Conservation (phyloP, 1,140 invertebrate species). For the Diabrotica virgifera region DNA sequence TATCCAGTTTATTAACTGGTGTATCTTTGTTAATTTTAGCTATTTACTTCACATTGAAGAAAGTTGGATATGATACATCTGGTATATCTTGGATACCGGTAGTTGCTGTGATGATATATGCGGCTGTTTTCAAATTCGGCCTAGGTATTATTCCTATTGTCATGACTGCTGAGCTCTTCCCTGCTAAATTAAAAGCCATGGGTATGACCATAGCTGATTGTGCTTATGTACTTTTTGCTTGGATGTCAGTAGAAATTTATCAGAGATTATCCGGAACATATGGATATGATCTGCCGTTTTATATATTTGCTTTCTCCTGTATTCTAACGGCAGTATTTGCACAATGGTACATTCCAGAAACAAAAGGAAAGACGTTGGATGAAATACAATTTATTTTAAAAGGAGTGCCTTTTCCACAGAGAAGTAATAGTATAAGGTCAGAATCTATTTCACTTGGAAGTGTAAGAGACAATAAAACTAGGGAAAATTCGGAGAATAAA, state of each 20-base stretch:
- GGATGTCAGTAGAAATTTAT: slow-evolving; percentile 67
- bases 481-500: too few relatives aligned
- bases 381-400: slow-evolving; percentile 58
- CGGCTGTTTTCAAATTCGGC: slow-evolving; percentile 36
- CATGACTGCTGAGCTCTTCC: slow-evolving; percentile 67
- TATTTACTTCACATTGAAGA: slow-evolving; percentile 38
- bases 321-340: slow-evolving; percentile 59
- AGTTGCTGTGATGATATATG: slow-evolving; percentile 34
- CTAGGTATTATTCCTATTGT: slow-evolving; percentile 65
- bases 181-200: slow-evolving; percentile 56
- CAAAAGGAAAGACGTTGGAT: slow-evolving; percentile 72
- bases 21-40: slow-evolving; percentile 28
- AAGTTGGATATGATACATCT: slow-evolving; percentile 18
- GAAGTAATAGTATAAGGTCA: slow-evolving; percentile 11
- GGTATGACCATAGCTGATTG: slow-evolving; percentile 41
- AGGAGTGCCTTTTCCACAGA: slow-evolving; percentile 20
- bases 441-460: neutral
- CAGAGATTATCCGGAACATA: slow-evolving; percentile 49
- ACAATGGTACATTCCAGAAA: slow-evolving; percentile 67
- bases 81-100: slow-evolving; percentile 33
- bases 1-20: slow-evolving; percentile 32
- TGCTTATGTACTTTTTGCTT: slow-evolving; percentile 49
- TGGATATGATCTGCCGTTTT: slow-evolving; percentile 59
- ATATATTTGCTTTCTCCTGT: slow-evolving; percentile 62
- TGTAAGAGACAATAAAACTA: neutral